Evolutionary conservation across 2,113 vertebrate genomes (phyloP).

Genomic region (Phrynosoma platyrhinos): DNA sequence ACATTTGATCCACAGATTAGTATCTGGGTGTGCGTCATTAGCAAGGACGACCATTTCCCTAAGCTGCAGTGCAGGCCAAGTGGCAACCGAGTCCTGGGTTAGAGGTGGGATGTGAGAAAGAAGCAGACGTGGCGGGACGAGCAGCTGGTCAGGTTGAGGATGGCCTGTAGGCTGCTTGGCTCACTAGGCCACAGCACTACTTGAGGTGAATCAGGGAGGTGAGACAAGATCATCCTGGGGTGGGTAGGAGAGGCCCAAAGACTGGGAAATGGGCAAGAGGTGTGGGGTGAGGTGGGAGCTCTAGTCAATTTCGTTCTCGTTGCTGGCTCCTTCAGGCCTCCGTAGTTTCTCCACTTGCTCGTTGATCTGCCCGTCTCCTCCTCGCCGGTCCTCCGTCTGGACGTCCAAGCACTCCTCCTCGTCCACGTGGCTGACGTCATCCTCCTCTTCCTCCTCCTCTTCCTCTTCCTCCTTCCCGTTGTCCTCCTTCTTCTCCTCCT

Average conservation of each 20-base stretch:
- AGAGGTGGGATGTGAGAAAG: neutral
- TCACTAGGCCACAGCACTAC: constrained; percentile 32
- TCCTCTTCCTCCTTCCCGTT: constrained; percentile 81
- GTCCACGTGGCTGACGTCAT: constrained; percentile 80
- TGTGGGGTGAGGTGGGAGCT: constrained; percentile 29
- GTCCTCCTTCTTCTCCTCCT: constrained; percentile 85
- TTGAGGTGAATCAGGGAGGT: constrained; percentile 51
- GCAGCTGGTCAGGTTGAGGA: constrained; percentile 45
- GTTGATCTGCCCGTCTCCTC: constrained; percentile 96
- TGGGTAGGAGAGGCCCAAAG: constrained; percentile 42
- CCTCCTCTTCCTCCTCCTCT: constrained; percentile 81
- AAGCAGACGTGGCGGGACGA: neutral
- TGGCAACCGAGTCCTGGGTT: constrained; percentile 23
- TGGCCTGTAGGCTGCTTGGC: constrained; percentile 32
- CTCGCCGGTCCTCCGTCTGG: constrained; percentile 91
- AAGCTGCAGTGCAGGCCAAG: constrained; percentile 42
- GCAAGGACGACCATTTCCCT: neutral
- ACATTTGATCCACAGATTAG: neutral
- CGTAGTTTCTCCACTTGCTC: constrained; percentile 96
- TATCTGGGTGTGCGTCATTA: neutral
- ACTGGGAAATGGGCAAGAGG: constrained; percentile 45
- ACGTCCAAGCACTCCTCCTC: constrained; percentile 86
- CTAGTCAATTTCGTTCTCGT: constrained; percentile 93
- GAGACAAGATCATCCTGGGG: constrained; percentile 37
- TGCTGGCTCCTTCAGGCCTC: constrained; percentile 93